phyloP scores from a whole-genome alignment of 2,888 invertebrate genomes.

The Odontothrips loti region DNA sequence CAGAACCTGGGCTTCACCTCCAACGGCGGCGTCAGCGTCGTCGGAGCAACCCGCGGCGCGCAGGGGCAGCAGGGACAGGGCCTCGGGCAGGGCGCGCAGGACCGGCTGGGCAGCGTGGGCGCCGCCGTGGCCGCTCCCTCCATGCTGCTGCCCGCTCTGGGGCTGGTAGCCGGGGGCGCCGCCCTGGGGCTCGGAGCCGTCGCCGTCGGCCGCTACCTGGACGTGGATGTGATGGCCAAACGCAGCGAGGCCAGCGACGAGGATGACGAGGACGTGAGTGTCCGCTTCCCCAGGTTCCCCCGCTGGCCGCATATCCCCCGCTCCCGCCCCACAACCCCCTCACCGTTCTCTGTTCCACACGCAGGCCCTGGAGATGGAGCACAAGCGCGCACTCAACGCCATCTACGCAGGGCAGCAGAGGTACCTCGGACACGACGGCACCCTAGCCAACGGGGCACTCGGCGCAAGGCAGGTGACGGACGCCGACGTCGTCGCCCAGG shows the following conservation, averaged over 20 bases:
- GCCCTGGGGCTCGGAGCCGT: conserved; percentile 76
- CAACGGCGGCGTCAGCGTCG: conserved; percentile 40
- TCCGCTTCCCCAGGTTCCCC: no score
- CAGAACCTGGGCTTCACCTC: conserved; percentile 62
- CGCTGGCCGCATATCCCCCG: no score
- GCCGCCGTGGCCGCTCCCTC: conserved; percentile 53
- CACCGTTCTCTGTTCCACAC: background rate
- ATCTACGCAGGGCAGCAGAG: conserved; percentile 38
- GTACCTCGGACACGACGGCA: conserved; percentile 37
- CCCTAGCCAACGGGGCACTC: conserved; percentile 33
- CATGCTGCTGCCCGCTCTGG: conserved; percentile 69
- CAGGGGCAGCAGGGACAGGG: conserved; percentile 1
- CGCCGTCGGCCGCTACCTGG: conserved; percentile 64
- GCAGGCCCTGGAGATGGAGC: conserved; percentile 45
- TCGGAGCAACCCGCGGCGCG: conserved; percentile 63
- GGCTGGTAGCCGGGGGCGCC: conserved; percentile 76
- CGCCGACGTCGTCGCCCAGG: conserved; percentile 33
- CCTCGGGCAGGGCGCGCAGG: conserved; percentile 15
- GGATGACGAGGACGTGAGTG: conserved; percentile 48
- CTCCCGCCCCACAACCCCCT: no score
- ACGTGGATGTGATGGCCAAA: conserved; percentile 59
- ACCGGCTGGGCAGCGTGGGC: conserved; percentile 40
- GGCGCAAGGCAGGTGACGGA: conserved; percentile 30
- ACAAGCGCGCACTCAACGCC: conserved; percentile 54
- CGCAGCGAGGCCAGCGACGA: conserved; percentile 44